Conservation (phyloP, 1,140 invertebrate species). For the Hyles vespertilio region DNA sequence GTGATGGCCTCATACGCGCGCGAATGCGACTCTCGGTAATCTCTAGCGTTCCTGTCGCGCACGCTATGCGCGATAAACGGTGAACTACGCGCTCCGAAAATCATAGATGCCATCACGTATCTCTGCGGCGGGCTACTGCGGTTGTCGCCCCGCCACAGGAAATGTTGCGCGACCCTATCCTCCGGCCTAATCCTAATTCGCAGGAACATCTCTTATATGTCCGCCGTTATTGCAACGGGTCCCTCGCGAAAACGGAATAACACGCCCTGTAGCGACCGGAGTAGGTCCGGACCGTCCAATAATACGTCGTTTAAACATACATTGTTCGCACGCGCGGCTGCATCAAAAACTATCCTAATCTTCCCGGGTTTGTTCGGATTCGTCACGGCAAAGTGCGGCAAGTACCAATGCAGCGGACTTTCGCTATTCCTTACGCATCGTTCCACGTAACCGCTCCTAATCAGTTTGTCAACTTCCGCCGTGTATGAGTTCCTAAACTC, state of each 20-base stretch:
- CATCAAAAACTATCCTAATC: conserved; percentile 40
- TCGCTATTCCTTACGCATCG: not conserved
- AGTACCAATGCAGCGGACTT: conserved; percentile 24
- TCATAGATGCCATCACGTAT: conserved; percentile 40
- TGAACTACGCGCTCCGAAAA: too few species aligned
- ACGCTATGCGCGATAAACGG: too few species aligned
- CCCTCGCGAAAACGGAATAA: conserved; percentile 41
- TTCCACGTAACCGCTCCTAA: conserved; percentile 12
- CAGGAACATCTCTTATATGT: conserved; percentile 60
- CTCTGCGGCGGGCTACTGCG: not conserved
- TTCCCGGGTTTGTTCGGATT: conserved; percentile 34
- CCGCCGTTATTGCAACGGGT: conserved; percentile 29
- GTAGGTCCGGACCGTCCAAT: conserved; percentile 33
- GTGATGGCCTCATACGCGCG: too few species aligned
- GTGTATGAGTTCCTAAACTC: conserved; percentile 6
- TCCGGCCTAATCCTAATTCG: conserved; percentile 31
- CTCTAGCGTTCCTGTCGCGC: too few species aligned
- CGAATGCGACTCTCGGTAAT: too few species aligned
- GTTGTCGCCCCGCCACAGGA: conserved; percentile 35
- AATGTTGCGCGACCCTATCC: conserved; percentile 32
- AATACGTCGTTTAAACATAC: conserved; percentile 31
- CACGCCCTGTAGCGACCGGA: conserved; percentile 27
- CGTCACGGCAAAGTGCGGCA: conserved; percentile 41
- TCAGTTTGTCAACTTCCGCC: conserved; percentile 5
- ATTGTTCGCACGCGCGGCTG: conserved; percentile 27